Percentiles rank a stretch among this genome's conserved stretches.
Evolutionary conservation across 1,140 invertebrate species (phyloP).

Genomic region (Cydia fagiglandana): DNA sequence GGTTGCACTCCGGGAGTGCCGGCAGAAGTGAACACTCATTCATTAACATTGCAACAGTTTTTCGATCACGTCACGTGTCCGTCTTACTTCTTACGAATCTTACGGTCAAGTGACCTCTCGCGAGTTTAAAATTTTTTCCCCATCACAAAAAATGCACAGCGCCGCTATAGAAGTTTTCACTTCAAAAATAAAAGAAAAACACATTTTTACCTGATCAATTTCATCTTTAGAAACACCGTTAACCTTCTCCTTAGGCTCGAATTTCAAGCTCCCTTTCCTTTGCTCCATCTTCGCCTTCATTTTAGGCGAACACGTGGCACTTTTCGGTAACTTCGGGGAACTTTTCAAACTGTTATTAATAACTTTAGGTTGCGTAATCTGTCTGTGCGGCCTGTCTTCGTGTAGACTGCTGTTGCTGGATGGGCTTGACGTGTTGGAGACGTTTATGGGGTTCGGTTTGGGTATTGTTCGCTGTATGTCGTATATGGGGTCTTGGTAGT

Average conservation of each 20-base stretch:
- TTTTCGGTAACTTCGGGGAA: slow-evolving; percentile 77
- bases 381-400: slow-evolving; percentile 55
- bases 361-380: slow-evolving; percentile 37
- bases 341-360: slow-evolving; percentile 46
- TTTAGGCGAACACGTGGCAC: slow-evolving; percentile 76
- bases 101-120: too few relatives aligned
- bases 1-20: too few relatives aligned
- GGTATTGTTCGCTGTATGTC: slow-evolving; percentile 68
- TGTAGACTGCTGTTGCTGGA: slow-evolving; percentile 64
- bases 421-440: slow-evolving; percentile 57
- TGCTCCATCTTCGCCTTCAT: slow-evolving; percentile 69
- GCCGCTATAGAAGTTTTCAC: too few relatives aligned
- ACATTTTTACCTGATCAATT: slow-evolving; percentile 53
- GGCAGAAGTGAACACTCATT: too few relatives aligned
- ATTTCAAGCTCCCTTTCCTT: slow-evolving; percentile 66
- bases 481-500: slow-evolving; percentile 81
- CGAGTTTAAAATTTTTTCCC: too few relatives aligned
- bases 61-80: too few relatives aligned
- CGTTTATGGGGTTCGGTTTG: slow-evolving; percentile 45
- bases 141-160: too few relatives aligned
- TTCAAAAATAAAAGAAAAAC: too few relatives aligned
- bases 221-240: slow-evolving; percentile 73
- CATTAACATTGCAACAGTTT: too few relatives aligned
- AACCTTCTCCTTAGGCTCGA: slow-evolving; percentile 79
- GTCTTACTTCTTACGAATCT: too few relatives aligned